phyloP scores from a whole-genome alignment of 2,797 vertebrate species.

The Glossophaga mutica region DNA sequence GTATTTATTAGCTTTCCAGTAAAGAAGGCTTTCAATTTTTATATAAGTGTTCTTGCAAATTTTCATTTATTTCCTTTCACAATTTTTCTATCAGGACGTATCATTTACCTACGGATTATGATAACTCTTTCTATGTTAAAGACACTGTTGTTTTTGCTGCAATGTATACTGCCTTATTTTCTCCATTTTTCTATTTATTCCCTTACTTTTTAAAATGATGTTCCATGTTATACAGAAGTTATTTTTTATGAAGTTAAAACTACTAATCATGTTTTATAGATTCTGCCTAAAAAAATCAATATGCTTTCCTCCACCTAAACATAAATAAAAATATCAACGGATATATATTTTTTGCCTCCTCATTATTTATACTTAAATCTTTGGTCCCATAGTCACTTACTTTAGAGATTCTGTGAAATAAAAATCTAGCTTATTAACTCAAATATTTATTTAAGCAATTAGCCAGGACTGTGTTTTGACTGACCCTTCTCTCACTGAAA shows the following conservation, averaged over 20 bases:
- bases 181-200: neutral
- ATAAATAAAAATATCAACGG: neutral
- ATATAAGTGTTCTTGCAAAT: neutral
- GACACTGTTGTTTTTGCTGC: neutral
- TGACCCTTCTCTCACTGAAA: neutral
- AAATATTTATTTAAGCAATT: neutral
- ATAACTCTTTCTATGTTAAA: neutral
- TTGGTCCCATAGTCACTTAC: neutral
- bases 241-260: neutral
- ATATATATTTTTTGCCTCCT: neutral
- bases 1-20: neutral
- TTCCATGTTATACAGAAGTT: neutral
- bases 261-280: neutral
- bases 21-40: neutral
- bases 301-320: neutral
- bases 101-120: neutral
- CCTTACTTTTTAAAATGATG: neutral
- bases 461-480: neutral
- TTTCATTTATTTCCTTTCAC: neutral
- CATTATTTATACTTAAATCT: neutral
- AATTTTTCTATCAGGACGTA: neutral
- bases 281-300: neutral
- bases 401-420: neutral
- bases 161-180: neutral
- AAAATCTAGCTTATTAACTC: neutral